These are phyloP conservation scores for Petroica traversi DNA, from an alignment of 2,113 vertebrate species.

Conservation along the genomic window DNA sequence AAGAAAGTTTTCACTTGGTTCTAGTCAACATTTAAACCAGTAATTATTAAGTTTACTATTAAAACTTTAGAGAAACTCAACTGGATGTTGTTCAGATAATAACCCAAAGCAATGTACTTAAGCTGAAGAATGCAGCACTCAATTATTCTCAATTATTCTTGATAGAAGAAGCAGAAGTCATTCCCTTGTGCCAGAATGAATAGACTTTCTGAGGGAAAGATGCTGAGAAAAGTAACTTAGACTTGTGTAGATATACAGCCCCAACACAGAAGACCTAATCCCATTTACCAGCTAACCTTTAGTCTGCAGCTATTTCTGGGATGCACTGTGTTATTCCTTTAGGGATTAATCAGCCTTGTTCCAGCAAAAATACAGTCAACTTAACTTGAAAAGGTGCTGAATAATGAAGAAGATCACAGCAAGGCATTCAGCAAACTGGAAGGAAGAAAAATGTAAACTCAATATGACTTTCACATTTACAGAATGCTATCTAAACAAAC, in stretches of 20 bases:
- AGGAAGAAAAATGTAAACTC: background rate
- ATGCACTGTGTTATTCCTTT: background rate
- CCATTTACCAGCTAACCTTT: background rate
- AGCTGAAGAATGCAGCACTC: background rate
- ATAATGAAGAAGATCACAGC: background rate
- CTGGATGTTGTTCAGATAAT: background rate
- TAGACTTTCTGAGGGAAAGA: background rate
- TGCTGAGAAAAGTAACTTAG: background rate
- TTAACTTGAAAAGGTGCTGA: background rate
- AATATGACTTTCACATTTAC: background rate
- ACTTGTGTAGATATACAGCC: background rate
- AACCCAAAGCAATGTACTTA: background rate
- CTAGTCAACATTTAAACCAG: background rate
- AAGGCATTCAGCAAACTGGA: background rate
- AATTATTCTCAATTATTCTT: background rate
- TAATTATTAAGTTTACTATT: background rate
- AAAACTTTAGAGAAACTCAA: background rate
- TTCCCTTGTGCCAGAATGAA: background rate
- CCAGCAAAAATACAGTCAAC: background rate
- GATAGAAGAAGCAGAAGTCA: background rate
- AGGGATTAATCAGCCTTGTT: constrained; percentile 1
- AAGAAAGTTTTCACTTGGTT: background rate
- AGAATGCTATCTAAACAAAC: background rate
- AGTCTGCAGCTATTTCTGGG: background rate
- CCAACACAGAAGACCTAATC: background rate